Base-by-base conservation (phyloP, 2,888 invertebrate species). In the Euphydryas editha region DNA sequence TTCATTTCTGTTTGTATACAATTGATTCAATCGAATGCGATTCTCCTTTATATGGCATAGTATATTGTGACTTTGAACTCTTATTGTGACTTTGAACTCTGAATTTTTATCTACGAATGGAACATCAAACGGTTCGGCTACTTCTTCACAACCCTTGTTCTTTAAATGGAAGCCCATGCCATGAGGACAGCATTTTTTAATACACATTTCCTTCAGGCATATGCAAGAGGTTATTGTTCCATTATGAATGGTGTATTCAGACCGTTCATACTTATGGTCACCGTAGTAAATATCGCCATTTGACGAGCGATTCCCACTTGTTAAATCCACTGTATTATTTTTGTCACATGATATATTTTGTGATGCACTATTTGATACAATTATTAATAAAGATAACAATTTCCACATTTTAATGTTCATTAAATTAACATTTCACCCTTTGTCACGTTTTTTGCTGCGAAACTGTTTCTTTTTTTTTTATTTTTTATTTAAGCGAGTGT, bases 141-240 rank as follows among this genome's bases (percentile, higher is more conserved):
- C 57, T 15, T 73, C 67, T 0, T 77, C 73, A 73, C 90, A 90
- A 0, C 0, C n/a, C n/a, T 69, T 81, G 1, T 36, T 51, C 0
- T 6, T 13, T 0, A 7, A n/a, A 11, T 80, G 21, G 54, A 81
- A 83, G 0, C 74, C 83, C n/a, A 71, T 69, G 0, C 87, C 88
- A 0, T 75, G 65, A 0, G 82, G 83, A 60, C 90, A 90, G 49
- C 90, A 90, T 68, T 89, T 90, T 6, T 77, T 67, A 0, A 83
- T 56, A 67, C 86, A 89, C 0, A 46, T 67, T 47, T 79, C 72
- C 44, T 84, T 83, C 11, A 67, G 69, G 61, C 84, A 85, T 1
- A 82, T 57, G 72, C 86, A 88, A 0, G 81, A 84, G 66, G 51
- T 80, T 68, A 2, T 77, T 71, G 0, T 80, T 0, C 65, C 68